phyloP scores from a whole-genome alignment of 1,140 invertebrate genomes.

The Caenorhabditis briggsae region DNA sequence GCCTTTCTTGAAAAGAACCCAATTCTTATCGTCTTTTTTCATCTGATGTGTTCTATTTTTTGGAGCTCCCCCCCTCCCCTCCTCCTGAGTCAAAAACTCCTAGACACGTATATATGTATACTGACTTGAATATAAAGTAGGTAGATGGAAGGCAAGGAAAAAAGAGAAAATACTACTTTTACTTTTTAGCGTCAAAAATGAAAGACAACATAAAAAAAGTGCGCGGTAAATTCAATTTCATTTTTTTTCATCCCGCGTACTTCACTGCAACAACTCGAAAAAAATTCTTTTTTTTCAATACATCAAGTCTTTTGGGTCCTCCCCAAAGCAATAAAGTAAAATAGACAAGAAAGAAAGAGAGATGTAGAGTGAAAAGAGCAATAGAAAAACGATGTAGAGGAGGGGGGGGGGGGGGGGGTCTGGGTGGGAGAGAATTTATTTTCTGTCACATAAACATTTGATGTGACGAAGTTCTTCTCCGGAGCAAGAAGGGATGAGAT shows the following conservation, averaged over 20 bases:
- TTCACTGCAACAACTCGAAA: slow-evolving; percentile 37
- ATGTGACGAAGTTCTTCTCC: slow-evolving; percentile 49
- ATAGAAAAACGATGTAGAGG: slow-evolving; percentile 44
- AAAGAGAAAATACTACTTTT: background rate
- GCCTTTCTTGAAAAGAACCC: background rate
- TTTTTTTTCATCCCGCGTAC: slow-evolving; percentile 4
- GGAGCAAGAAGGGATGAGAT: slow-evolving; percentile 5
- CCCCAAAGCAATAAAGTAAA: slow-evolving; percentile 41
- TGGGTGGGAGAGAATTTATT: slow-evolving; percentile 39
- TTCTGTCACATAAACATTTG: slow-evolving; percentile 56
- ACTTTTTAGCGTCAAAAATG: slow-evolving; percentile 16
- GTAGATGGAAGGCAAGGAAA: background rate
- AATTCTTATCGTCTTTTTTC: no score
- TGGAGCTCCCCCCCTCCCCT: no score
- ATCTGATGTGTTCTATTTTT: background rate
- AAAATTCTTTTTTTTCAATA: slow-evolving; percentile 10
- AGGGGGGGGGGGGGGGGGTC: no score
- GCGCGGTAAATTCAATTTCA: slow-evolving; percentile 46
- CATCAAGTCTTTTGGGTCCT: background rate
- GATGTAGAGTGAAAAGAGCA: slow-evolving; percentile 3
- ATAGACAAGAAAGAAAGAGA: background rate
- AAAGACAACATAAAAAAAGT: slow-evolving; percentile 36
- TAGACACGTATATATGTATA: background rate
- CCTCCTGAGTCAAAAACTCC: background rate
- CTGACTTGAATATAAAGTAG: background rate